Evolutionary conservation across 2,113 vertebrate genomes (phyloP), one percentile per base, ranked within the genome.

Genomic region (Pelecanoides urinatrix): DNA sequence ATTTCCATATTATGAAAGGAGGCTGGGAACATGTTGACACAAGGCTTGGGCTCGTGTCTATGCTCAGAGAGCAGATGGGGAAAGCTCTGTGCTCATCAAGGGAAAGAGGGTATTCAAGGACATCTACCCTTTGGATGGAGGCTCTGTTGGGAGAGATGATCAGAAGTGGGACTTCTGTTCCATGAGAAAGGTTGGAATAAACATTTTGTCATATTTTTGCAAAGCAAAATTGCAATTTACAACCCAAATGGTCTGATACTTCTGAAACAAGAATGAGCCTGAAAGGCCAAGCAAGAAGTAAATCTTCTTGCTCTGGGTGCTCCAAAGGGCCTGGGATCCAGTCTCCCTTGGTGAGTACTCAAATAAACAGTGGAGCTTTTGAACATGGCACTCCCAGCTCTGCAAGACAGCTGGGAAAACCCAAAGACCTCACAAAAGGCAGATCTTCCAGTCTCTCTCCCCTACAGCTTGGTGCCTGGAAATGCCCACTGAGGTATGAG

Each of bases 1-100:
- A 88, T 96, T 96, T 89, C 95, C 92, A 71, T 49, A 30, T 90
- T 88, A 78, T 3, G 4, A 93, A 90, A 86, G 81, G 94, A 94
- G 88, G 52, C 73, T 79, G 94, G 87, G 89, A 93, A 82, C 72
- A 22, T 34, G 72, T 78, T 87, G 94, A 96, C 93, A 96, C 78
- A 92, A 92, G 78, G 72, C 92, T 86, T 95, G 86, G 82, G 92
- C 90, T 96, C 38, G 1, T 73, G 74, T 94, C 88, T 90, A 0
- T 29, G 78, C 78, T 88, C 78, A 79, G 63, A 73, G 21, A 66
- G 75, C 92, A 93, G 92, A 94, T 96, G 96, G 90, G 55, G 55
- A 86, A 47, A 86, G 50, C 79, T 92, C 75, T 80, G 42, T 30
- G 2, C 59, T 95, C 78, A 34, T 59, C 87, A 93, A 92, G 82